Percentiles rank a stretch among this genome's conserved stretches.
Evolutionary conservation across 2,888 invertebrate genomes (phyloP).

Genomic region (Choristoneura rosaceana): DNA sequence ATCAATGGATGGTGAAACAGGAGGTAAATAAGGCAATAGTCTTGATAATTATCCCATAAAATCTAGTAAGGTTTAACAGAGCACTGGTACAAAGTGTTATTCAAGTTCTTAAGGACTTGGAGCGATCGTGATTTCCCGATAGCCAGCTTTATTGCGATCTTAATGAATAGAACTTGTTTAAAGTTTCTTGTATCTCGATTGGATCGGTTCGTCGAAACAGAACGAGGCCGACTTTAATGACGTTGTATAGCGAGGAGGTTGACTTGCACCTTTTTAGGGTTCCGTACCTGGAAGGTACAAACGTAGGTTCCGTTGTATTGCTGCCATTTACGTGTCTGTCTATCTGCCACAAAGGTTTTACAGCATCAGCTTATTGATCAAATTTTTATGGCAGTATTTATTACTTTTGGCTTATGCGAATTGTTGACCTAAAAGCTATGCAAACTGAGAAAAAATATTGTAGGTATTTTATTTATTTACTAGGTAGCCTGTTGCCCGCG

Average conservation of each 20-base stretch:
- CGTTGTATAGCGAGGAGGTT: slow-evolving; percentile 55
- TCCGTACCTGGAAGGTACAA: slow-evolving; percentile 58
- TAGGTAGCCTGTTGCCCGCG: too few relatives aligned
- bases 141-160: slow-evolving; percentile 63
- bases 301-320: too few relatives aligned
- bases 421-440: too few relatives aligned
- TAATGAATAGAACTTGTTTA: slow-evolving; percentile 76
- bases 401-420: too few relatives aligned
- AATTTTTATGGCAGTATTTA: too few relatives aligned
- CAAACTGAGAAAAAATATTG: too few relatives aligned
- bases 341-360: too few relatives aligned
- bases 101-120: slow-evolving; percentile 53
- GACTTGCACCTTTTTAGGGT: slow-evolving; percentile 71
- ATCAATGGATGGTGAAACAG: too few relatives aligned
- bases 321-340: too few relatives aligned
- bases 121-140: slow-evolving; percentile 61
- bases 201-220: slow-evolving; percentile 63
- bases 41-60: not conserved
- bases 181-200: slow-evolving; percentile 69
- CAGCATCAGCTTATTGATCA: too few relatives aligned
- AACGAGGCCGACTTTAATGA: slow-evolving; percentile 64
- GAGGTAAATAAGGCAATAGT: not conserved
- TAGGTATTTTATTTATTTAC: too few relatives aligned
- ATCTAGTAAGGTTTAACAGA: not conserved
- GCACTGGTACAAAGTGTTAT: slow-evolving; percentile 48